phyloP scores from a whole-genome alignment of 2,797 vertebrate species.

The Bradypodion pumilum region DNA sequence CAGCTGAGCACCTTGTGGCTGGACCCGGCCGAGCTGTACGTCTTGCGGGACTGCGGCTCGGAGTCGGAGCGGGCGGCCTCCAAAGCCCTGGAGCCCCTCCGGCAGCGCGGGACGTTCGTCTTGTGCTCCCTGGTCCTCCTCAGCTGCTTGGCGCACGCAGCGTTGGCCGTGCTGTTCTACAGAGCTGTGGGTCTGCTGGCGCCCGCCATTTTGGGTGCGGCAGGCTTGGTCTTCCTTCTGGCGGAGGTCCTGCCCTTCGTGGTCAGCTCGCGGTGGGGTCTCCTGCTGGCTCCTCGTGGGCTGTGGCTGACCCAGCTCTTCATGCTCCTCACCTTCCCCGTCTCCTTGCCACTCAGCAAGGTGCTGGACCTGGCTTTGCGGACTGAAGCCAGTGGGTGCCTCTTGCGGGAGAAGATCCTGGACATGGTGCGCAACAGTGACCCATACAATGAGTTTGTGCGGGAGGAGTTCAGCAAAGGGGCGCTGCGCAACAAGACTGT shows the following conservation, averaged over 20 bases:
- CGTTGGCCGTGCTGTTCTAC: conserved; percentile 83
- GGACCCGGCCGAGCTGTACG: conserved; percentile 87
- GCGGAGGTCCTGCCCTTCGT: conserved; percentile 85
- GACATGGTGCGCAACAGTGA: conserved; percentile 86
- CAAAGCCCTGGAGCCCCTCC: conserved; percentile 82
- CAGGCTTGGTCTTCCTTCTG: conserved; percentile 81
- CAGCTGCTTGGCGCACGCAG: conserved; percentile 80
- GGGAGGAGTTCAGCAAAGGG: conserved; percentile 88
- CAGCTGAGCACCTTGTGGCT: conserved; percentile 85
- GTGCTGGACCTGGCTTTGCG: conserved; percentile 82
- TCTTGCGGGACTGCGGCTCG: conserved; percentile 87
- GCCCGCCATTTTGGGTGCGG: conserved; percentile 80
- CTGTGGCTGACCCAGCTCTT: conserved; percentile 87
- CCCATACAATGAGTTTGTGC: conserved; percentile 89
- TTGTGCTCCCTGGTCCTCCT: conserved; percentile 85
- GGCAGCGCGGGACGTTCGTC: conserved; percentile 84
- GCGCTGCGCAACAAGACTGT: conserved; percentile 86
- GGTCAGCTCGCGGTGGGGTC: conserved; percentile 85
- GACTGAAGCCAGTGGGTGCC: conserved; percentile 82
- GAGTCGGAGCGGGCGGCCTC: conserved; percentile 84
- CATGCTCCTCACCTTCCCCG: conserved; percentile 83
- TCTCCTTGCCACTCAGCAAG: conserved; percentile 86
- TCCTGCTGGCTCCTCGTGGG: conserved; percentile 81
- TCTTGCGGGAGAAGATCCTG: conserved; percentile 79
- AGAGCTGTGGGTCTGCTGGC: conserved; percentile 72